These are phyloP conservation scores for Chalcosyrphus nemorum DNA, from an alignment of 2,888 invertebrate genomes.

Conservation along the genomic window DNA sequence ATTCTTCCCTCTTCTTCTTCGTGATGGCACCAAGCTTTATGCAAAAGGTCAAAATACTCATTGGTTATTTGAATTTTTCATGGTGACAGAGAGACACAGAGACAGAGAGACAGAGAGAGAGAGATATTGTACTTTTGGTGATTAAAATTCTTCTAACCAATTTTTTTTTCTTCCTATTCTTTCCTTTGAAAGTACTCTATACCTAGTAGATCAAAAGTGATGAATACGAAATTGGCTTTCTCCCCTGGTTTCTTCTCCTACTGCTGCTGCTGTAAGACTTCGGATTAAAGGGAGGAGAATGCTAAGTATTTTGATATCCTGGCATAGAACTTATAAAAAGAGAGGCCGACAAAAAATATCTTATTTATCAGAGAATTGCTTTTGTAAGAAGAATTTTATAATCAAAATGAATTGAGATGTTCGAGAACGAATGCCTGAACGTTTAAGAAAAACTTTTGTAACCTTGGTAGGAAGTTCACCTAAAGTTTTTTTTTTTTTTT, in stretches of 20 bases:
- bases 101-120: no score
- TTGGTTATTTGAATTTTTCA: constrained; percentile 10
- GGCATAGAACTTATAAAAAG: background rate
- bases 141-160: constrained; percentile 8
- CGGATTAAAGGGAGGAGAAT: no score
- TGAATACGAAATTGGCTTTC: background rate
- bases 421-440: background rate
- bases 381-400: background rate
- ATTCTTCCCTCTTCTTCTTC: background rate
- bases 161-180: background rate
- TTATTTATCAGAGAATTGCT: background rate
- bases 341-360: background rate
- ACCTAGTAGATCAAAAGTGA: background rate
- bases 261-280: no score
- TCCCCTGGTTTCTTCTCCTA: background rate
- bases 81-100: no score
- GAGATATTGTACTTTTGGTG: background rate
- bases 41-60: constrained; percentile 22
- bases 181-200: background rate
- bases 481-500: no score
- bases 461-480: background rate
- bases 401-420: background rate
- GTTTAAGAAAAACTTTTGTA: background rate
- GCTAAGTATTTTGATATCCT: no score
- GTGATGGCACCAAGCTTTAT: constrained; percentile 19